Evolutionary conservation across 2,113 vertebrate genomes (phyloP).

Genomic region (Gallinago media): DNA sequence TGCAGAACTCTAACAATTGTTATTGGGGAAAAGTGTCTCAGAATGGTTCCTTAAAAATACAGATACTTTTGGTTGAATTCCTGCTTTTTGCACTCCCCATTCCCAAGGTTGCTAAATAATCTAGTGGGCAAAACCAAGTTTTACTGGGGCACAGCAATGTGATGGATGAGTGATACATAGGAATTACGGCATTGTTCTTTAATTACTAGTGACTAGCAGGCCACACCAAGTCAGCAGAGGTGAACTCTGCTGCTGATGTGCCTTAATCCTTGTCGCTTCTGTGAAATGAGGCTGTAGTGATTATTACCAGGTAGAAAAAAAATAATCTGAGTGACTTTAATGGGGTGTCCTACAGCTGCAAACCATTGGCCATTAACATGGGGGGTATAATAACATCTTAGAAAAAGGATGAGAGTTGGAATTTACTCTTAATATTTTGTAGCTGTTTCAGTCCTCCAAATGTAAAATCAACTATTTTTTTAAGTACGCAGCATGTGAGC

Average conservation of each 20-base stretch:
- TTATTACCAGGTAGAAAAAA: not conserved
- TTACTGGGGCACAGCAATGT: not conserved
- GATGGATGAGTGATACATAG: not conserved
- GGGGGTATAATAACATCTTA: not conserved
- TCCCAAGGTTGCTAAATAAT: not conserved
- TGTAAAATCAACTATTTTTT: not conserved
- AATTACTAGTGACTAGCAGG: not conserved
- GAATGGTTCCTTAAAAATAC: not conserved
- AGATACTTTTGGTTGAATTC: not conserved
- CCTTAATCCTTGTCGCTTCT: not conserved
- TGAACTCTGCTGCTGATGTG: not conserved
- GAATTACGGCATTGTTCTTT: not conserved
- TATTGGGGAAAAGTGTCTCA: not conserved
- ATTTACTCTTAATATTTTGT: not conserved
- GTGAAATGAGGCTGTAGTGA: not conserved
- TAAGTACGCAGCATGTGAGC: not conserved
- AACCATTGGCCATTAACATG: not conserved
- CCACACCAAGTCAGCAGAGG: not conserved
- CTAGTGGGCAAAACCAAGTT: not conserved
- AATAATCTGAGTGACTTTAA: not conserved
- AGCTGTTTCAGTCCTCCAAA: not conserved
- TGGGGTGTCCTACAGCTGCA: not conserved
- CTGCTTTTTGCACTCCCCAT: not conserved
- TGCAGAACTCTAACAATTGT: not conserved
- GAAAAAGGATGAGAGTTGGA: not conserved